phyloP scores from a whole-genome alignment of 2,888 invertebrate genomes.

The Drepana falcataria region DNA sequence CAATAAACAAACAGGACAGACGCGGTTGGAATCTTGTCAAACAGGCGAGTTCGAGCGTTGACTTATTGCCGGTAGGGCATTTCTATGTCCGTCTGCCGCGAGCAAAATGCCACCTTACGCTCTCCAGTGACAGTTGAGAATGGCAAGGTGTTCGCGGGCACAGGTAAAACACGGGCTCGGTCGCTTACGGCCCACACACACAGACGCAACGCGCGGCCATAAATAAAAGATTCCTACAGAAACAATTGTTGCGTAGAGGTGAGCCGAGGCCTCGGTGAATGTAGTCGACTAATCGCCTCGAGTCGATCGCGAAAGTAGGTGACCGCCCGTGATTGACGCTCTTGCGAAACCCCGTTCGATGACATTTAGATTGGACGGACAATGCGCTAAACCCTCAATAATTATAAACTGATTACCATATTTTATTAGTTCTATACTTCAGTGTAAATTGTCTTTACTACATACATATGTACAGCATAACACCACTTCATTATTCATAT shows the following conservation, averaged over 20 bases:
- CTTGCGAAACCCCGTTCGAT: slow-evolving; percentile 76
- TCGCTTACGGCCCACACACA: slow-evolving; percentile 63
- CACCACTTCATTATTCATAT: no score
- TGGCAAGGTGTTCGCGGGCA: slow-evolving; percentile 19
- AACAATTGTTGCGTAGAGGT: slow-evolving; percentile 79
- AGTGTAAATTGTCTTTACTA: background rate
- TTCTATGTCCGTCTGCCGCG: slow-evolving; percentile 44
- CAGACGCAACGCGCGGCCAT: slow-evolving; percentile 63
- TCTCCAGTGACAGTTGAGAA: slow-evolving; percentile 26
- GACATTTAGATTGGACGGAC: slow-evolving; percentile 74
- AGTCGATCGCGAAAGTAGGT: slow-evolving; percentile 78
- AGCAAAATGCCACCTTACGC: slow-evolving; percentile 32
- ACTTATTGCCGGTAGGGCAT: slow-evolving; percentile 78
- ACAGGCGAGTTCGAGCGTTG: slow-evolving; percentile 78
- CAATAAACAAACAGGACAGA: slow-evolving; percentile 79
- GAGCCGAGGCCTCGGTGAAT: slow-evolving; percentile 73
- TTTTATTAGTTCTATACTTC: background rate
- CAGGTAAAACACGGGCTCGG: slow-evolving; percentile 75
- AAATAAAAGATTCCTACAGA: slow-evolving; percentile 79
- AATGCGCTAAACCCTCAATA: slow-evolving; percentile 60
- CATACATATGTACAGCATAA: slow-evolving; percentile 4
- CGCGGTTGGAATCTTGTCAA: slow-evolving; percentile 80
- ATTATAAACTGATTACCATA: slow-evolving; percentile 44
- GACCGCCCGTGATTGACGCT: slow-evolving; percentile 76
- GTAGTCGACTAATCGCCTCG: slow-evolving; percentile 72